Evolutionary conservation across 2,113 vertebrate genomes (phyloP), one percentile per base, ranked within the genome.

Genomic region (Terrapene triunguis): DNA sequence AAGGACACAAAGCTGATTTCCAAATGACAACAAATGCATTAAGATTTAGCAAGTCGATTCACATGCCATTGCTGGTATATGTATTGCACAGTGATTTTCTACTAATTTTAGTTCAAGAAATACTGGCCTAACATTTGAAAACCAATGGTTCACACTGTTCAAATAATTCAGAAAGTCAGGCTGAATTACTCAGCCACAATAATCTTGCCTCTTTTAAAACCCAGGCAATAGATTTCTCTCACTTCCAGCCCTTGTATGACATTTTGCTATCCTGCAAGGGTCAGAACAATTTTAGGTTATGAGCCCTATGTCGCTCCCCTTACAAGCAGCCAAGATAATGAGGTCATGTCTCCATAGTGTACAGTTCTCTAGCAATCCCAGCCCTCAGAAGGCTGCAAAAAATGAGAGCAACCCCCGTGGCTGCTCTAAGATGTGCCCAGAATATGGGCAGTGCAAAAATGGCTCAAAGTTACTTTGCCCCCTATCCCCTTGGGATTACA

Each of bases 141-240:
- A 0, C 29, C 54, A 0, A 24, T 47, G 65, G 76, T 69, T 47
- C 47, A 4, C n/a, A 62, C 6, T 1, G 5, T 14, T 72, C 38
- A 59, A 25, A 8, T 87, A 38, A 51, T 55, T 12, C 51, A 62
- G 76, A 88, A 57, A 27, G 24, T 8, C 13, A 13, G 79, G 1
- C 0, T 38, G 16, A 50, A 50, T 79, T 92, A 86, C 80, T 13
- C 5, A 0, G 50, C 4, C 5, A 3, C 2, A 35, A 2, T 38
- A 53, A 89, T 22, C 74, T 14, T 13, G 65, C 65, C n/a, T 38
- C n/a, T 72, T 65, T 65, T 72, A 72, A 72, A 72, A 38, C 8
- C 21, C 5, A 21, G 17, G 65, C 65, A 57, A 79, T 80, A 50
- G 32, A 32, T 85, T 32, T 8, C 32, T 8, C 78, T 32, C 65